Conservation (phyloP, 2,888 invertebrate species). For the Globia sparganii region DNA sequence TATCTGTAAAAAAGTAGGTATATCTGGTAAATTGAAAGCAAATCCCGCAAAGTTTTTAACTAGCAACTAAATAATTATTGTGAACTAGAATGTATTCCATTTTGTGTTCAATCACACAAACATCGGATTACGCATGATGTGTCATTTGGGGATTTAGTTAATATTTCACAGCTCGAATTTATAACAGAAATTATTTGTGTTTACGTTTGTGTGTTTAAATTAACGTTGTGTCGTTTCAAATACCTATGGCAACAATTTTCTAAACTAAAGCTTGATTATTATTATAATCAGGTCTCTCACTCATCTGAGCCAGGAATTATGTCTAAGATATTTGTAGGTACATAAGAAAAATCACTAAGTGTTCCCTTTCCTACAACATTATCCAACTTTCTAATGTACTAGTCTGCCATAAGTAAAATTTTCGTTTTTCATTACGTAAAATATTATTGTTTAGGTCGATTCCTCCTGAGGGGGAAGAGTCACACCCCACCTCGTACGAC, state of each 20-base stretch:
- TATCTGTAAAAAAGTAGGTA: background rate
- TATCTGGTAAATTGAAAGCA: background rate
- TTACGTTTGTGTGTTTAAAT: background rate
- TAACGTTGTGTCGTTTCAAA: background rate
- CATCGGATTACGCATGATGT: background rate
- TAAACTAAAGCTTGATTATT: background rate
- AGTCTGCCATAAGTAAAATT: no score
- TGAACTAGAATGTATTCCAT: background rate
- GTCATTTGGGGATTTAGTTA: background rate
- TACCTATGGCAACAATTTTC: no score
- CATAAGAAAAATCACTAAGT: no score
- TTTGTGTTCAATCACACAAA: conserved; percentile 16
- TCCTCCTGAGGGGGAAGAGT: no score
- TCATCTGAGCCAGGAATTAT: background rate
- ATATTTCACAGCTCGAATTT: conserved; percentile 12
- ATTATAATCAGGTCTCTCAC: no score
- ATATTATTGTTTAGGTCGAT: no score
- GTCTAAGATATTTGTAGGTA: background rate
- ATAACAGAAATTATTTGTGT: conserved; percentile 6
- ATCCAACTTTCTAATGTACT: background rate
- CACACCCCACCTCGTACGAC: no score
- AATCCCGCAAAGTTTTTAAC: background rate
- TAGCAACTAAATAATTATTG: background rate
- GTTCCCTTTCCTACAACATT: background rate
- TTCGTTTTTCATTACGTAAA: no score